phyloP scores from a whole-genome alignment of 1,140 invertebrate genomes.

The Drosophila grimshawi region DNA sequence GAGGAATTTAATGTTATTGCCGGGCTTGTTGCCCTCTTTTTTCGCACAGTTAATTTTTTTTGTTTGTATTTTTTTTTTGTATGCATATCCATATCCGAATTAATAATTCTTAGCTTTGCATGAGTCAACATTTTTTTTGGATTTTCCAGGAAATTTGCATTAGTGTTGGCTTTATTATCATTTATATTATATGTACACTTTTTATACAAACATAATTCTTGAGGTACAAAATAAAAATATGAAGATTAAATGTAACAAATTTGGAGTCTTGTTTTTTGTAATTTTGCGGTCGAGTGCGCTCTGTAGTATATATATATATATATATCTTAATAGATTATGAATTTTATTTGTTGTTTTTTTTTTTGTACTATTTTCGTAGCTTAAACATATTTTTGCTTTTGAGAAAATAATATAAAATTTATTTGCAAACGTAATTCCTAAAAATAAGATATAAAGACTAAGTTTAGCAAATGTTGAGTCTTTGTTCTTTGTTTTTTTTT shows the following conservation, averaged over 20 bases:
- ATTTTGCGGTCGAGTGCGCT: no score
- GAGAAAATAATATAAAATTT: no score
- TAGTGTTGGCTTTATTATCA: neutral
- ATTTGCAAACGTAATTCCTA: no score
- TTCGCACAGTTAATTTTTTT: conserved; percentile 75
- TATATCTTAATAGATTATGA: no score
- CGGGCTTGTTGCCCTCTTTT: conserved; percentile 72
- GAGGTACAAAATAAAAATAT: no score
- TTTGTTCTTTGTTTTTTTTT: neutral
- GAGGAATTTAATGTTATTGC: conserved; percentile 75
- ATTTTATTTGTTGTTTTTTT: neutral
- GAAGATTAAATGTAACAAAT: no score
- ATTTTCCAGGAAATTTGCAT: conserved; percentile 6
- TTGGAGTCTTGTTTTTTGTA: no score
- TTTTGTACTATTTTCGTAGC: neutral
- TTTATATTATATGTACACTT: neutral
- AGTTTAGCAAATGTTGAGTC: no score
- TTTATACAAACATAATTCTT: neutral
- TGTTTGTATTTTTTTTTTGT: conserved; percentile 18
- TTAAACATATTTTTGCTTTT: no score
- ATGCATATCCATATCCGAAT: conserved; percentile 18
- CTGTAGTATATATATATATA: no score
- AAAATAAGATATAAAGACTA: no score
- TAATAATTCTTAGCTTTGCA: conserved; percentile 33
- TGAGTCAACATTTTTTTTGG: conserved; percentile 44